Evolutionary conservation across 2,888 invertebrate species (phyloP).

Genomic region (Tenodera sinensis): DNA sequence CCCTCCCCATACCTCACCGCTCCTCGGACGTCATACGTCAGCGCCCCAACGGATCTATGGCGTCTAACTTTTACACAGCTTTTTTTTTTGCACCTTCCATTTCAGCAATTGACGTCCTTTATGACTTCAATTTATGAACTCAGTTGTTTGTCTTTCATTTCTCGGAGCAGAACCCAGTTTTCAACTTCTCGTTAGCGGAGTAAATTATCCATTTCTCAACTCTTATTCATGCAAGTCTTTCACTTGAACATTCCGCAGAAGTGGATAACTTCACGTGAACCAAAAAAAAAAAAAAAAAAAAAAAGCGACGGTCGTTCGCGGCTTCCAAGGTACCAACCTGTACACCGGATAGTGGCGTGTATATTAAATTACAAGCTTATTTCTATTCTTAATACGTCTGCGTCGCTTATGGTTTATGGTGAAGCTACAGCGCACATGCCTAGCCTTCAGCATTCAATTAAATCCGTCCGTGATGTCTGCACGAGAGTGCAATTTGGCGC

Average conservation of each 20-base stretch:
- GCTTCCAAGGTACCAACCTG: too few relatives aligned
- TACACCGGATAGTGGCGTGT: not conserved
- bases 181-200: not conserved
- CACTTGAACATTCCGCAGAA: not conserved
- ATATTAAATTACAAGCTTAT: not conserved
- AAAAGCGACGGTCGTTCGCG: too few relatives aligned
- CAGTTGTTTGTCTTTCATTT: not conserved
- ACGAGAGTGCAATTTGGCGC: not conserved
- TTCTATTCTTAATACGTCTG: not conserved
- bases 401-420: not conserved
- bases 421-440: not conserved
- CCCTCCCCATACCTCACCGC: too few relatives aligned
- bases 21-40: not conserved
- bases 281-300: not conserved
- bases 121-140: not conserved
- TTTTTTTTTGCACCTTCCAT: not conserved
- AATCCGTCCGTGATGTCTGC: not conserved
- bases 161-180: not conserved
- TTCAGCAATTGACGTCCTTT: not conserved
- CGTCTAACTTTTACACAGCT: not conserved
- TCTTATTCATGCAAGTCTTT: not conserved
- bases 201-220: not conserved
- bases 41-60: not conserved
- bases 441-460: not conserved
- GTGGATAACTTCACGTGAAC: not conserved